Conservation (phyloP, 2,113 vertebrate genomes). For the Zosterops lateralis region DNA sequence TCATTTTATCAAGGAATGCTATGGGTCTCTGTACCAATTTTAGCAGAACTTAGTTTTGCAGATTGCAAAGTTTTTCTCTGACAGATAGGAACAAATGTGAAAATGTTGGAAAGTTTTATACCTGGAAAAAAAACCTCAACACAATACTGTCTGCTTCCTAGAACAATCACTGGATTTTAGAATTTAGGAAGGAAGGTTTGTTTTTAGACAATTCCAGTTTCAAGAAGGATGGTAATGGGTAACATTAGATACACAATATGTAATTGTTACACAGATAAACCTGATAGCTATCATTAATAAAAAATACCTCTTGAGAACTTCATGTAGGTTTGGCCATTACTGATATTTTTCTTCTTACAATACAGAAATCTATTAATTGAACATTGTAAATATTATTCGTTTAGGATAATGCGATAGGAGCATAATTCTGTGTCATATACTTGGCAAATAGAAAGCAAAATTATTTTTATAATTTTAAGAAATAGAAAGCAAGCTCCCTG, state of each 20-base stretch:
- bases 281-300: neutral
- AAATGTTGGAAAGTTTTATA: neutral
- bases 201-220: neutral
- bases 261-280: neutral
- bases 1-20: neutral
- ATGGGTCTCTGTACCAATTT: neutral
- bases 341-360: neutral
- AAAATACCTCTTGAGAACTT: neutral
- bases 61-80: neutral
- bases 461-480: neutral
- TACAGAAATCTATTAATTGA: neutral
- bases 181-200: neutral
- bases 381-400: neutral
- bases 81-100: neutral
- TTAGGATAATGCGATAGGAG: neutral
- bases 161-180: neutral
- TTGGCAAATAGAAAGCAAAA: neutral
- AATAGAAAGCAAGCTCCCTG: neutral
- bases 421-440: neutral
- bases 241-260: neutral
- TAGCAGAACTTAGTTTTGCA: neutral
- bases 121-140: neutral
- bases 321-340: neutral
- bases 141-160: neutral
- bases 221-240: neutral